Base-by-base conservation (phyloP, 2,113 vertebrate genomes). In the Aythya baeri region DNA sequence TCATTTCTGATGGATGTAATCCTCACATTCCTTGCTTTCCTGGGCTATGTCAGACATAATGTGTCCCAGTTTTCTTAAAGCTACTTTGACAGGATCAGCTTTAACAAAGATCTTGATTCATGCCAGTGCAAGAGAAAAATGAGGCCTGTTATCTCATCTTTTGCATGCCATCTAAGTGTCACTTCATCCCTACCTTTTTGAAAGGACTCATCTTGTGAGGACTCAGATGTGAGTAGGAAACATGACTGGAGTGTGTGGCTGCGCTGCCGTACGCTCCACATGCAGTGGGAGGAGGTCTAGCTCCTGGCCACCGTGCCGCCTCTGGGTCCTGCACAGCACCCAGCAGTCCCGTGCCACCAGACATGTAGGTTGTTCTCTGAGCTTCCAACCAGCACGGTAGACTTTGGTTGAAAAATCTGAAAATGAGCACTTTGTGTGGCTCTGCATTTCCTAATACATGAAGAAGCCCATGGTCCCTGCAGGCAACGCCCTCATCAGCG, bases 361-460 rank as follows among this genome's bases (percentile, higher is more conserved):
- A 15, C 23, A 59, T 0, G 0, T 38, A 70, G 18, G 46, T 32
- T 71, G 32, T 10, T 29, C 26, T 75, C 31, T 1, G 1, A 80
- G 22, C 46, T 83, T 50, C 58, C 54, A 89, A 46, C 17, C 58
- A 75, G 5, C 11, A 5, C 41, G 36, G 11, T 32, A 34, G 62
- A 22, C 17, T 76, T 83, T 7, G 46, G 10, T 22, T 79, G 38
- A n/a, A 91, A 83, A 87, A 31, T 32, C 32, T 59, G 52, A 44
- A n/a, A 88, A 71, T 18, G 10, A 77, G 44, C 26, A 32, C 17
- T 62, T 36, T 16, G 34, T 26, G 34, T 52, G 46, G 22, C 62
- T 50, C 78, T 82, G 31, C 52, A 7, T 44, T 71, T 79, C 55
- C 44, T n/a, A 26, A 57, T 17, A 32, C 50, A 41, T 4, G 3